These are phyloP conservation scores for Meandrina meandrites DNA, from an alignment of 92 coral and sea anemone genomes.

Conservation along the genomic window DNA sequence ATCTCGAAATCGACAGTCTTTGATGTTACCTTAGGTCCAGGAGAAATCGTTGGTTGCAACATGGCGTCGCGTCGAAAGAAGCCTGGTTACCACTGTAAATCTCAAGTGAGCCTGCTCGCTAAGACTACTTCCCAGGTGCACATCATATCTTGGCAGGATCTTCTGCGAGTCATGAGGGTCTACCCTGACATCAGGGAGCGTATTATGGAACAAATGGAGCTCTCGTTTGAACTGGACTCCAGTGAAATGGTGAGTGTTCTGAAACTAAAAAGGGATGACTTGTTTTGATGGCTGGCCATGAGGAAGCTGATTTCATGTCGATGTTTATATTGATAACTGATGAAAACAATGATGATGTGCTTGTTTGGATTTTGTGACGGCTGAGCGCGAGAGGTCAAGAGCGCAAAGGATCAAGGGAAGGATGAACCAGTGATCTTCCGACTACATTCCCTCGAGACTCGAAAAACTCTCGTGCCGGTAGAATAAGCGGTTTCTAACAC, in stretches of 20 bases:
- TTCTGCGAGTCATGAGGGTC: conserved; percentile 69
- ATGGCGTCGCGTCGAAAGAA: conserved; percentile 30
- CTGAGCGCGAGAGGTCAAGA: too few relatives aligned
- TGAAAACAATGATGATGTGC: not conserved
- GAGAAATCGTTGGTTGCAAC: conserved; percentile 90
- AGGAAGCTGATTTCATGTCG: not conserved
- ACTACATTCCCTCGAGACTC: too few relatives aligned
- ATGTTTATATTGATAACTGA: not conserved
- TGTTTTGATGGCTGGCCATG: not conserved
- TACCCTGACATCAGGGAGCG: conserved; percentile 76
- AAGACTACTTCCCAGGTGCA: conserved; percentile 78
- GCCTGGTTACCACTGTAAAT: conserved; percentile 69
- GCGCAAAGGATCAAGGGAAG: too few relatives aligned
- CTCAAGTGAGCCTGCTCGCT: conserved; percentile 73
- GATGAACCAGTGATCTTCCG: too few relatives aligned
- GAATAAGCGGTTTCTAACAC: too few relatives aligned
- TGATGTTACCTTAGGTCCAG: conserved; percentile 54
- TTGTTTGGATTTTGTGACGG: too few relatives aligned
- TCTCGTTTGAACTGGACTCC: conserved; percentile 70
- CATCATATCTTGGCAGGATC: conserved; percentile 81
- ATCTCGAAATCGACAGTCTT: not conserved
- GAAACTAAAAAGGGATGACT: not conserved
- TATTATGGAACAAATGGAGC: conserved; percentile 69
- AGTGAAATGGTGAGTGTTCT: conserved; percentile 41
- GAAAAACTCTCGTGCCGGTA: too few relatives aligned